Percentiles rank a stretch among this genome's conserved stretches.
phyloP scores from a whole-genome alignment of 1,140 invertebrate species.

The Brachionus koreanus region DNA sequence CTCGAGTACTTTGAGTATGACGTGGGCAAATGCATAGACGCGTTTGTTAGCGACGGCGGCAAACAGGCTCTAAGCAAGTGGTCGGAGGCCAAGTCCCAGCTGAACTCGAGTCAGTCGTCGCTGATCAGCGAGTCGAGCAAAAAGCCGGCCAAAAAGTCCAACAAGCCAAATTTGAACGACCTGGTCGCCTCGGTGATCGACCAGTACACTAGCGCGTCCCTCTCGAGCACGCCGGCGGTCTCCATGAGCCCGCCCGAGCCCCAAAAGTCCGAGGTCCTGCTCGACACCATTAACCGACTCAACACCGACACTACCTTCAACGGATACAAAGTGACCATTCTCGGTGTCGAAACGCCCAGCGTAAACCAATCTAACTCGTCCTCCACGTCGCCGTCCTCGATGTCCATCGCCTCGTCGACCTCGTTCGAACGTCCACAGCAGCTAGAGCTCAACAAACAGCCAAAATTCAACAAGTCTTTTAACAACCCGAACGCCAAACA shows the following conservation, averaged over 20 bases:
- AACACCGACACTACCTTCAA: not conserved
- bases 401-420: not conserved
- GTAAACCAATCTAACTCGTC: not conserved
- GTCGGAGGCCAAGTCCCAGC: not conserved
- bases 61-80: not conserved
- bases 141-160: not conserved
- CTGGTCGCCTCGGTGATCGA: constrained; percentile 36
- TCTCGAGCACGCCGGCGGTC: not conserved
- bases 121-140: not conserved
- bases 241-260: not conserved
- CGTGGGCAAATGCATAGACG: constrained; percentile 37
- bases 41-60: constrained; percentile 26
- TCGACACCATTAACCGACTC: not conserved
- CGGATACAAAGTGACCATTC: constrained; percentile 8
- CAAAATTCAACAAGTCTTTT: not conserved
- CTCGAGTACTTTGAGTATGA: constrained; percentile 29
- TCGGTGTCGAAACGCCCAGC: not conserved
- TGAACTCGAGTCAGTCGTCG: constrained; percentile 22
- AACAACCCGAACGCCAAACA: not conserved
- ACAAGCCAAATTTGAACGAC: not conserved
- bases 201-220: not conserved
- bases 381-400: constrained; percentile 11
- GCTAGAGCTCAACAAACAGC: not conserved
- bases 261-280: not conserved
- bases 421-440: not conserved